Percentiles rank a stretch among this genome's conserved stretches.
Evolutionary conservation across 2,113 vertebrate species (phyloP).

Genomic region (Camelus bactrianus): DNA sequence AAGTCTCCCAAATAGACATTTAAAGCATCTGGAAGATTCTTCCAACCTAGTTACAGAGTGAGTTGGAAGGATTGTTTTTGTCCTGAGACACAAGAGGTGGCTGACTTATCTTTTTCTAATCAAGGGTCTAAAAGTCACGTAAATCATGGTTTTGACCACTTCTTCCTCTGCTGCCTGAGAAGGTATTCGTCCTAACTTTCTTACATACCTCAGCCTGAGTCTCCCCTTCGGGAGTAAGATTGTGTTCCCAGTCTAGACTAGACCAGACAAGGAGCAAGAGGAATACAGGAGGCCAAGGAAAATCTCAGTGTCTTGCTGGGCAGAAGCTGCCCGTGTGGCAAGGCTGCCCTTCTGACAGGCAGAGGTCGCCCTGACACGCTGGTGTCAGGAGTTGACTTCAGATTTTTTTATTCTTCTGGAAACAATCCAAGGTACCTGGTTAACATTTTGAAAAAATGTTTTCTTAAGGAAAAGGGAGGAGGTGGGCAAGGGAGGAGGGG

Average conservation of each 20-base stretch:
- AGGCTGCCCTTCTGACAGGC: neutral
- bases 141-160: neutral
- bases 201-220: neutral
- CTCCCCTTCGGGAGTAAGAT: slow-evolving; percentile 4
- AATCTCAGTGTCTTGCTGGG: neutral
- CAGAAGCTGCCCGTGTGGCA: slow-evolving; percentile 31
- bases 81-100: neutral
- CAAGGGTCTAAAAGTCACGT: neutral
- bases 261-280: neutral
- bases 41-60: neutral
- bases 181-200: neutral
- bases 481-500: slow-evolving; percentile 64
- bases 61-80: slow-evolving; percentile 11
- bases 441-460: slow-evolving; percentile 81
- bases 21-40: neutral
- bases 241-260: slow-evolving; percentile 27
- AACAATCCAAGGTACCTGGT: slow-evolving; percentile 73
- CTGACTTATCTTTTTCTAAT: slow-evolving; percentile 50
- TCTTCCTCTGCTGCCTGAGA: slow-evolving; percentile 12
- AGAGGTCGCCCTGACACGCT: neutral
- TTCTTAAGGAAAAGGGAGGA: slow-evolving; percentile 82
- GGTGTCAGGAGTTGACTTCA: slow-evolving; percentile 62
- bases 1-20: neutral
- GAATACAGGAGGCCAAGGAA: neutral
- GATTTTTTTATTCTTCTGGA: slow-evolving; percentile 76